Percentiles rank a stretch among this genome's conserved stretches.
phyloP scores from a whole-genome alignment of 2,797 vertebrate species.

The Helarctos malayanus region DNA sequence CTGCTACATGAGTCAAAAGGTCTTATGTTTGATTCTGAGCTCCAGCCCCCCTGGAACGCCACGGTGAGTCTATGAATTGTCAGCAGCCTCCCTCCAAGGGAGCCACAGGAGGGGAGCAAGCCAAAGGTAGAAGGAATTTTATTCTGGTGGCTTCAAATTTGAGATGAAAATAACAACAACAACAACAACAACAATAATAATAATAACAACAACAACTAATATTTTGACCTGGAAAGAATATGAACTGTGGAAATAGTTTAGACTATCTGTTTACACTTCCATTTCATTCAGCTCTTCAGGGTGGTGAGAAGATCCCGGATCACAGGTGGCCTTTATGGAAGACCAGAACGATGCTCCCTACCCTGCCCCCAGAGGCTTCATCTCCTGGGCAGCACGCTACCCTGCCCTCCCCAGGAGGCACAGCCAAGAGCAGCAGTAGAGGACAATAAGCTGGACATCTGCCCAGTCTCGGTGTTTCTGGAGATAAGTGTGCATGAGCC shows the following conservation, averaged over 20 bases:
- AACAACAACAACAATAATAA: background rate
- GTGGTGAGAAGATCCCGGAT: background rate
- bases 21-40: background rate
- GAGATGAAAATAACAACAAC: background rate
- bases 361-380: accelerated
- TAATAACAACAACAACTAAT: background rate
- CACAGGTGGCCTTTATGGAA: background rate
- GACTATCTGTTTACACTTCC: background rate
- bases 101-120: background rate
- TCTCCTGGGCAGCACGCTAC: accelerated
- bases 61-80: background rate
- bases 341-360: background rate
- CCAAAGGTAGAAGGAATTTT: background rate
- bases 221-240: background rate
- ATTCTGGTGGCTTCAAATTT: background rate
- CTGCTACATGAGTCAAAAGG: background rate
- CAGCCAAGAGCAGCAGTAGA: too few relatives aligned
- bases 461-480: background rate
- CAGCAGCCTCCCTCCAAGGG: background rate
- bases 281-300: background rate
- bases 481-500: background rate
- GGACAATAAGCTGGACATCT: background rate
- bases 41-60: background rate
- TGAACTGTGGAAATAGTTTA: background rate
- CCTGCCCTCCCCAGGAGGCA: accelerated